Evolutionary conservation across 2,113 vertebrate genomes (phyloP), one percentile per base, ranked within the genome.

Genomic region (Odontophorus gujanensis): DNA sequence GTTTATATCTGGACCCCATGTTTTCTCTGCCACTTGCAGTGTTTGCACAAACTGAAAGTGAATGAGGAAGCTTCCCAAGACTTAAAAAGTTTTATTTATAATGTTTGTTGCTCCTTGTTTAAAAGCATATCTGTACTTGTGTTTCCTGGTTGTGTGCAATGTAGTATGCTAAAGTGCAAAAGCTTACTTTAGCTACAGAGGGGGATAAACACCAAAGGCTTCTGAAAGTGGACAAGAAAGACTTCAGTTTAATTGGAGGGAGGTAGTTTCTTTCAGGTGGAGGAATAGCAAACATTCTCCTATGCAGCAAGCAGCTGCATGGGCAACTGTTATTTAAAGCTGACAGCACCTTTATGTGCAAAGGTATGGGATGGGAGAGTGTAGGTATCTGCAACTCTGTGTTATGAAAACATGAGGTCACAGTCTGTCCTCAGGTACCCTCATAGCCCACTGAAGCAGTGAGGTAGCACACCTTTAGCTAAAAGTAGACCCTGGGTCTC

Each of bases 1-100:
- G 7, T 16, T 80, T 77, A 8, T 80, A 68, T 2, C 13, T 28
- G 59, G 66, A 80, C 42, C 48, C 0, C 0, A 1, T 0, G 0
- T 67, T 80, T 81, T 71, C 32, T 51, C 22, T 8, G 0, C 36
- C 82, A 43, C 28, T 85, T 61, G 4, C 0, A 1, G 13, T 8
- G 6, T n/a, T 2, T 42, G 51, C 28, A 38, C 47, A 25, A 77
- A 76, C 63, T 22, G 22, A 71, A 67, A 59, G 40, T 3, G 1
- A 25, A 21, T 38, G 43, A n/a, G 12, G 26, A 59, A 47, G 13
- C 14, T 83, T 83, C 65, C 32, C 3, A 1, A 77, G 24, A 25
- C 47, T 71, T 53, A 19, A 53, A 50, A 92, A 45, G 65, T 62
- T 36, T 45, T 53, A 47, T 85, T 55, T 86, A 18, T 32, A 32